Base-by-base conservation (phyloP, 2,888 invertebrate genomes). In the Noctua pronuba region DNA sequence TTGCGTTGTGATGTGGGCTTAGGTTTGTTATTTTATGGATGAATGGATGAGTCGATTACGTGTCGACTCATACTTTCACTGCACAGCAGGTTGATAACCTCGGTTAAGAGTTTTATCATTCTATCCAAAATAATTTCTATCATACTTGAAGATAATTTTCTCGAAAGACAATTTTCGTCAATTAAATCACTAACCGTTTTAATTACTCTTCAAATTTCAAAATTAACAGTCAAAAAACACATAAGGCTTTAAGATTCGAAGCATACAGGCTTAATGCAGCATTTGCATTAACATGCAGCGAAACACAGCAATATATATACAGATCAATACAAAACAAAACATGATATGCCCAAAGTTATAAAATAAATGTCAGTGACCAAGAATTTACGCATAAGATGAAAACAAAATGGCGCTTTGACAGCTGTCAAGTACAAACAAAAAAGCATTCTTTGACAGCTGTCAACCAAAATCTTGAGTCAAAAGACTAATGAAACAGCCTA, bases 381-480 rank as follows among this genome's bases (percentile, higher is more conserved):
- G 3, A 38, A 28, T 68, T 0, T 24, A 2, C 24, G 16, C 21
- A 4, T 62, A 31, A 21, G 16, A 35, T 62, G 10, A 35, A n/a
- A 65, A 41, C 41, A 65, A 41, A 65, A 65, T 41, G 38, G 8
- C 41, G 1, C 1, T n/a, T 65, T n/a, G n/a, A 65, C 65, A 41
- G 41, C 65, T 41, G n/a, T 65, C 65, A 41, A 65, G 6, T 64
- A 41, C 1, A n/a, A 75, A 76, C 41, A 60, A 41, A 60, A 41
- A 66, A n/a, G 3, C 11, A 7, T 44, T 55, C 46, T 67, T 73
- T 67, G n/a, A 62, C 46, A 82, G 66, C 38, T 70, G 69, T 70
- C 62, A 35, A 28, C n/a, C 6, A 44, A 46, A n/a, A n/a, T 28
- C 21, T 67, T 62, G 10, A 58, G 31, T 1, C 16, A 64, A 74